Conservation (phyloP, 1,140 invertebrate genomes). For the Solen grandis region DNA sequence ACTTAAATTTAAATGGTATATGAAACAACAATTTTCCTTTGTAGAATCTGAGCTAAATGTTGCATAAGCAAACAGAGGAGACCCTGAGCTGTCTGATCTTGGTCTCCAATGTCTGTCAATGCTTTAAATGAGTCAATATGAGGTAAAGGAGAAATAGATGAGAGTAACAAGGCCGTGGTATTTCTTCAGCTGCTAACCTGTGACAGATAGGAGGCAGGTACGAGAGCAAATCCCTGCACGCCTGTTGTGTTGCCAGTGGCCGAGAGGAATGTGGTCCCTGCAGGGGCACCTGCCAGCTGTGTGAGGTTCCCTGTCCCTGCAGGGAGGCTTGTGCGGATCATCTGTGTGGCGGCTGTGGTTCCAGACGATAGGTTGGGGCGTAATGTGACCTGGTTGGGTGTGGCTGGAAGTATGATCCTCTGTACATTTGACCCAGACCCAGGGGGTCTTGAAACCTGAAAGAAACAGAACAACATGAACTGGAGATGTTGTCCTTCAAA, state of each 20-base stretch:
- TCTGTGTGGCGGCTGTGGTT: conserved; percentile 66
- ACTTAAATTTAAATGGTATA: too few relatives aligned
- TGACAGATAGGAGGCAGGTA: conserved; percentile 85
- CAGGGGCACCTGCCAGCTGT: conserved; percentile 8
- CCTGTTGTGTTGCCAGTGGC: conserved; percentile 77
- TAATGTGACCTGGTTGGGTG: conserved; percentile 64
- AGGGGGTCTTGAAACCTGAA: conserved; percentile 29
- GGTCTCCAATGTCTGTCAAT: too few relatives aligned
- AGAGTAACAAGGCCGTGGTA: too few relatives aligned
- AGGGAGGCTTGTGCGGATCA: conserved; percentile 41
- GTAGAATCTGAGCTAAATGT: too few relatives aligned
- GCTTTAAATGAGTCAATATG: too few relatives aligned
- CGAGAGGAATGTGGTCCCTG: conserved; percentile 82
- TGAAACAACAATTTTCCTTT: too few relatives aligned
- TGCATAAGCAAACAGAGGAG: too few relatives aligned
- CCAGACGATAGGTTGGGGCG: conserved; percentile 59
- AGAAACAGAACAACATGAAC: not conserved
- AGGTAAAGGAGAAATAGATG: too few relatives aligned
- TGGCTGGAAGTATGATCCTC: conserved; percentile 76
- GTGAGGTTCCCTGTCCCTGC: conserved; percentile 20
- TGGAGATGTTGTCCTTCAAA: not conserved
- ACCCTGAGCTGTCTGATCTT: too few relatives aligned
- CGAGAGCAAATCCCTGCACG: conserved; percentile 83
- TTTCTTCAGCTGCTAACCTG: too few relatives aligned
- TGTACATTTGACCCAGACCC: conserved; percentile 64